Base-by-base conservation (phyloP, 2,113 vertebrate genomes). In the Caranx ignobilis region DNA sequence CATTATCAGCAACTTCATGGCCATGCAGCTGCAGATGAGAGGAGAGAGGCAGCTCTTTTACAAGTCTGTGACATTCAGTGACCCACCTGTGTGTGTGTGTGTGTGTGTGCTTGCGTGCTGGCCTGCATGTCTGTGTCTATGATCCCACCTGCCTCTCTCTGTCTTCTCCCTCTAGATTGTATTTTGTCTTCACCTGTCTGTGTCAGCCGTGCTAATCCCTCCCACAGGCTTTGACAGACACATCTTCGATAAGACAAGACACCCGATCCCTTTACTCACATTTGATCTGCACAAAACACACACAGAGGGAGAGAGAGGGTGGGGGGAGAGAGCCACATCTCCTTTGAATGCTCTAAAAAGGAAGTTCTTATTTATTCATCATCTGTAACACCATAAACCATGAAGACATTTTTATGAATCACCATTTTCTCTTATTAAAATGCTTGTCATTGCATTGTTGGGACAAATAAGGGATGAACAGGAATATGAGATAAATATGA, bases 151-250 rank as follows among this genome's bases (percentile, higher is more conserved):
- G 85, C 64, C 56, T 56, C 66, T 68, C 68, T 62, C 74, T 72
- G 37, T 48, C 69, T 39, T 35, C 43, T 75, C 35, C 75, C 61
- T 54, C 56, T 63, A 39, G 55, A 85, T 81, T 80, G 83, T 78
- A 79, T 86, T 81, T 83, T 68, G 48, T 83, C 82, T 73, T 75
- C 88, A 90, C 89, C 90, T 91, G 90, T 63, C 67, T 45, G 65
- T 87, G 79, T 86, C 76, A n/a, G 76, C 84, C 68, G 16, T 59
- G 61, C 88, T 92, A 94, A 95, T 92, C 94, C 81, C 78, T 86
- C 83, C 90, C 87, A 87, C 83, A 39, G 73, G 80, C 89, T 91
- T 78, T 94, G 93, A 94, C 83, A 84, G 93, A 93, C 93, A 90
- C 26, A 26, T 64, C 84, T 81, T 83, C 31, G 91, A 95, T 93